These are phyloP conservation scores for Bradynema listronoti DNA, from an alignment of 1,140 invertebrate species.

Conservation along the genomic window DNA sequence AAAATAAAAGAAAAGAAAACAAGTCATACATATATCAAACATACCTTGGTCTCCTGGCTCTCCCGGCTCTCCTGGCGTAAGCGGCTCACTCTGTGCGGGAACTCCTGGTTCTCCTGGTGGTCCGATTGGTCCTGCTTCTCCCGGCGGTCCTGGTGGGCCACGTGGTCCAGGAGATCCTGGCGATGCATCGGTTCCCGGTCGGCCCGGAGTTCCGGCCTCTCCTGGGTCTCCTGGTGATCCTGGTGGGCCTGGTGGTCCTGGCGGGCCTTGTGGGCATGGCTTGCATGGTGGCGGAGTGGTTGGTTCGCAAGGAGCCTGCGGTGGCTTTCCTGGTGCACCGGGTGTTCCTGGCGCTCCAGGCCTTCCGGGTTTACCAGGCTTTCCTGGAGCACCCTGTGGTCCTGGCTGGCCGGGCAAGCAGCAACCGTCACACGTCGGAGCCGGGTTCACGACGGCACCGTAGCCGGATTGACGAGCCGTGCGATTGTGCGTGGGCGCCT, in stretches of 20 bases:
- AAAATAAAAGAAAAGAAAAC: neutral
- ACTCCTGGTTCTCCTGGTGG: conserved; percentile 50
- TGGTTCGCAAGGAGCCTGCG: conserved; percentile 31
- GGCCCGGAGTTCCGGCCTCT: conserved; percentile 31
- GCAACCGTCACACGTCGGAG: conserved; percentile 40
- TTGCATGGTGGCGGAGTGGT: conserved; percentile 41
- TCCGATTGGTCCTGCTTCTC: conserved; percentile 42
- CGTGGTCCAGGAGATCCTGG: conserved; percentile 37
- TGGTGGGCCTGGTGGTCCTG: conserved; percentile 31
- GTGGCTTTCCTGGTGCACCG: conserved; percentile 34
- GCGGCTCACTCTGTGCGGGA: conserved; percentile 49
- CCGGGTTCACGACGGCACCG: conserved; percentile 41
- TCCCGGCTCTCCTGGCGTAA: conserved; percentile 55
- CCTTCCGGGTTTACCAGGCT: conserved; percentile 31
- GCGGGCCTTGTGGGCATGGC: conserved; percentile 41
- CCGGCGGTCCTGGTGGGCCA: conserved; percentile 40
- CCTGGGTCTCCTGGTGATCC: conserved; percentile 36
- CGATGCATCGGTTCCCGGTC: conserved; percentile 40
- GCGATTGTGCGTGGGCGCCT: conserved; percentile 26
- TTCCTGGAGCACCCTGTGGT: conserved; percentile 37
- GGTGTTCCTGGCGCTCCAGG: conserved; percentile 39
- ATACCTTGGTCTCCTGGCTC: conserved; percentile 49
- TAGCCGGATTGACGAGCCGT: conserved; percentile 47
- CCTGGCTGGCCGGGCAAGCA: conserved; percentile 46
- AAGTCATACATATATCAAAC: conserved; percentile 15